Evolutionary conservation across 2,797 vertebrate genomes (phyloP), one percentile per base, ranked within the genome.

Genomic region (Gobionotothen gibberifrons): DNA sequence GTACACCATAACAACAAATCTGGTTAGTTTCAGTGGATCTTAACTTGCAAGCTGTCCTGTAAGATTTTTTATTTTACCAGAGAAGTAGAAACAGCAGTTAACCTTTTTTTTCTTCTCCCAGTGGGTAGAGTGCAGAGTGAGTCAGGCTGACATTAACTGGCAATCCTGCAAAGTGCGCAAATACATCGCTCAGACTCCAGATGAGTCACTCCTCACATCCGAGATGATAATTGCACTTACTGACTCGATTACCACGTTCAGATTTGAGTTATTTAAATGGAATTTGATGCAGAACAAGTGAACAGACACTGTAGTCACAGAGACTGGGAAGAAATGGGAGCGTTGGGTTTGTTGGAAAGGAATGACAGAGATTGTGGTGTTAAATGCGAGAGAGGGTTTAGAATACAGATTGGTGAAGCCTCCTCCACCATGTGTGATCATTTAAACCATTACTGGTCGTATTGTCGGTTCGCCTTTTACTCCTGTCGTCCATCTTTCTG

Each of bases 151-250:
- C 85, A 86, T 85, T 84, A 87, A 85, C 71, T 19, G 73, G 70
- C 68, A 73, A 69, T 69, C 61, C 67, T 80, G 71, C 68, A 70
- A 78, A 89, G 74, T 83, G 72, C 60, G 51, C 79, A 85, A 78
- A 87, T 87, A 77, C 69, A 77, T 58, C n/a, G 47, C 71, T 78
- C 69, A 79, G 77, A 69, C 74, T 76, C 29, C n/a, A 68, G 55
- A 83, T 90, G 86, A 92, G 83, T 90, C 90, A 90, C 71, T 76
- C 51, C 54, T 87, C 74, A 71, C 71, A 81, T 88, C 72, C 67
- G 64, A 74, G 44, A 86, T 75, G 61, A 70, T 87, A 68, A 89
- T 83, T 88, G 72, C 82, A 70, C 78, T 79, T 79, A 81, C 73
- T 63, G 72, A 81, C 75, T 89, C 67, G 79, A 74, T 90, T 79